Evolutionary conservation across 2,797 vertebrate species (phyloP).

Genomic region (Neolamprologus multifasciatus): DNA sequence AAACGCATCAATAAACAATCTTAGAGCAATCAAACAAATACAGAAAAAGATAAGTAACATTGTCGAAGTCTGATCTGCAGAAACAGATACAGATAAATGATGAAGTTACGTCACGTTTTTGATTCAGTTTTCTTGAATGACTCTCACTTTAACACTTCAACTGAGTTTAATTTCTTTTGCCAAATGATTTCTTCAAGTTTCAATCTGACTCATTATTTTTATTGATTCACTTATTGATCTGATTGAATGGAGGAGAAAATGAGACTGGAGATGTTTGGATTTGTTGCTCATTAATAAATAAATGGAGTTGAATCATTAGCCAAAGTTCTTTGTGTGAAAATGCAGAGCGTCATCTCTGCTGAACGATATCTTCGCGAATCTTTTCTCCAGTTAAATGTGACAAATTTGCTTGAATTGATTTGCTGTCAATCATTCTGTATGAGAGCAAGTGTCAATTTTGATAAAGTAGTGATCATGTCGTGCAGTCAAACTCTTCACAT

Average conservation of each 20-base stretch:
- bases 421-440: neutral
- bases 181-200: neutral
- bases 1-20: neutral
- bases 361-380: neutral
- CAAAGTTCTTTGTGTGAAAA: neutral
- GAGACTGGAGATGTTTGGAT: conserved; percentile 26
- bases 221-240: conserved; percentile 28
- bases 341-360: neutral
- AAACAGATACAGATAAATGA: neutral
- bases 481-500: neutral
- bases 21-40: neutral
- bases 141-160: neutral
- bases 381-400: neutral
- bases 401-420: neutral
- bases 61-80: neutral
- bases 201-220: conserved; percentile 1
- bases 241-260: neutral
- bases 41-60: neutral
- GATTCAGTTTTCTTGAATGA: neutral
- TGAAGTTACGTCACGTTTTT: neutral
- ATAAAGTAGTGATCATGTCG: neutral
- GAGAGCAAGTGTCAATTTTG: neutral
- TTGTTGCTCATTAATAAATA: conserved; percentile 33
- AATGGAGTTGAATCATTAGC: neutral
- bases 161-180: conserved; percentile 8